Evolutionary conservation across 2,888 invertebrate genomes (phyloP), one percentile per base, ranked within the genome.

Genomic region (Phrixothrix hirtus): DNA sequence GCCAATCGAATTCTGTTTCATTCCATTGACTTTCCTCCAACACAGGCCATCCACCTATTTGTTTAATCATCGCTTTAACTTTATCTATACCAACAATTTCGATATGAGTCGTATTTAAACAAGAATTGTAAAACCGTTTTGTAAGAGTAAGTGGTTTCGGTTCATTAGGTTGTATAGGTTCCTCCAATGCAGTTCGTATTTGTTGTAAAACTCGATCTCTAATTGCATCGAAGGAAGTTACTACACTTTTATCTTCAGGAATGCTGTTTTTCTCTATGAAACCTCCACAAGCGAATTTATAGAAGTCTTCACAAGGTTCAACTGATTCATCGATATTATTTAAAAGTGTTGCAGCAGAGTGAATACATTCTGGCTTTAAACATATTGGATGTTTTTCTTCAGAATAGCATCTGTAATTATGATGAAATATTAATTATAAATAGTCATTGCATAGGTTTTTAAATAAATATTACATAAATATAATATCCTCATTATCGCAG

Each of bases 41-140:
- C 10, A 91, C 88, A 0, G 97, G 96, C 95, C 95, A 96, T 1
- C 95, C 95, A 1, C 96, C 95, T 14, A 96, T 79, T 10, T 82
- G 78, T 21, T 81, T 79, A 43, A 95, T 75, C 69, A 93, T 85
- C 0, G 81, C 77, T 41, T 83, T 74, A 27, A 95, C 81, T 0
- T 94, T 92, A 1, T 78, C 75, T 31, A 89, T 73, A 0, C 92
- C 95, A 37, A 87, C 82, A 1, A 83, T 77, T 70, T 95, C 93
- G 65, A 96, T 94, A 12, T 85, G 75, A 59, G 85, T 84, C 75
- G 87, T 85, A 71, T 95, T 91, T 85, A 94, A 89, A 76, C 95
- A 95, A 38, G 92, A 86, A 65, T 83, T 83, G 14, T 53, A 53
- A 11, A 43, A 38, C 7, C 27, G 26, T 27, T 48, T 53, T 14